Evolutionary conservation across 92 coral and sea anemone genomes (phyloP), one percentile per base, ranked within the genome.

Genomic region (Ricordea florida): DNA sequence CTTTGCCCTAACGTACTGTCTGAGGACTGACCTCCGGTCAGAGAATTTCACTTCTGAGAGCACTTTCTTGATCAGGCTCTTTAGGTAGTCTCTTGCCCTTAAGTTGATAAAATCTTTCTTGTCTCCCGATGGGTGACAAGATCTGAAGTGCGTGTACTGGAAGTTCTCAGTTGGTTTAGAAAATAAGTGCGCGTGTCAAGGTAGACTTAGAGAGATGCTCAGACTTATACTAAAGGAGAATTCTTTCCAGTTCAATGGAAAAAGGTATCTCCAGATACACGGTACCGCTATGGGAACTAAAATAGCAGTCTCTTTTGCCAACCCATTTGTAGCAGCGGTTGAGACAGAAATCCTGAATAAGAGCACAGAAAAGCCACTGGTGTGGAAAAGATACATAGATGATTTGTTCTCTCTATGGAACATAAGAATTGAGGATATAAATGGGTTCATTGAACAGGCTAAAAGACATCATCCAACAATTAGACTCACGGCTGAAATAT

Each of bases 401-500:
- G 73, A 66, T 32, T 24, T 66, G n/a, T 46, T 48, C 30, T 44
- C 57, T 20, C 10, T 35, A 6, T 69, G 36, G 47, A 26, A 32
- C 33, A 55, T 31, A 3, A 15, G 20, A 16, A 35, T 18, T 11
- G 28, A 69, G 17, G 76, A 69, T 28, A 55, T 69, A 32, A 23
- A 69, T 8, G 47, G 31, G 32, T 69, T 35, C 63, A 50, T 52
- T 69, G 62, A 50, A 47, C 59, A 28, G 34, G 76, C 38, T 11
- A 69, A 45, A 43, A 34, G 36, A 10, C 46, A 4, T 26, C 37
- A 64, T 31, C 72, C 56, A 18, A 41, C 56, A 18, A 55, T 55
- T 35, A 55, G 38, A 17, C 38, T 32, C 48, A 62, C 51, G 6
- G 70, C 70, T 62, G 48, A 23, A 18, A 64, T 64, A 40, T 42